phyloP scores from a whole-genome alignment of 2,888 invertebrate genomes.

The Bursaphelenchus okinawaensis region DNA sequence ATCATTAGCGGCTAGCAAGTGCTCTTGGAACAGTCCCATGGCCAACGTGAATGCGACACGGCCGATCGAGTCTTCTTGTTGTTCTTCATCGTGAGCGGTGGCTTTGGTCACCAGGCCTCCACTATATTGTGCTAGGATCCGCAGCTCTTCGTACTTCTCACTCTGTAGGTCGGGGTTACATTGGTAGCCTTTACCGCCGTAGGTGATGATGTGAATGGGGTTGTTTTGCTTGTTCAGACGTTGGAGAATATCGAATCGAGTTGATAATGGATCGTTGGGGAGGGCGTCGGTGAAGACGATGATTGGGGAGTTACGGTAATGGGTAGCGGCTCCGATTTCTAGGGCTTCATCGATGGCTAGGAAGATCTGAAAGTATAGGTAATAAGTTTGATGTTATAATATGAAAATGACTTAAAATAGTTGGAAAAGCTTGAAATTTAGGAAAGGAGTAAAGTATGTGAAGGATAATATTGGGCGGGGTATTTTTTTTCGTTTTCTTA shows the following conservation, averaged over 20 bases:
- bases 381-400: too few relatives aligned
- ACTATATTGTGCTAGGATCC: slow-evolving; percentile 23
- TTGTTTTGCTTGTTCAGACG: background rate
- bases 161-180: slow-evolving; percentile 29
- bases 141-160: slow-evolving; percentile 17
- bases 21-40: background rate
- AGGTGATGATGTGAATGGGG: background rate
- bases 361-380: background rate
- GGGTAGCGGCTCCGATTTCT: background rate
- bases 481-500: too few relatives aligned
- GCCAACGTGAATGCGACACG: background rate
- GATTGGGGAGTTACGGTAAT: slow-evolving; percentile 34
- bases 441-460: too few relatives aligned
- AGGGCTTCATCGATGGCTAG: background rate
- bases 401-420: too few relatives aligned
- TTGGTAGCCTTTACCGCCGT: background rate
- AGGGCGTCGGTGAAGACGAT: slow-evolving; percentile 39
- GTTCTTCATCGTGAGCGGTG: background rate
- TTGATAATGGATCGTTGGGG: slow-evolving; percentile 26
- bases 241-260: background rate
- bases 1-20: slow-evolving; percentile 29
- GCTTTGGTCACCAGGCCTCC: slow-evolving; percentile 19
- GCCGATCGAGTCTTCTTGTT: background rate
- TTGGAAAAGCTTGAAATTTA: too few relatives aligned
- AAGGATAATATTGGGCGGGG: too few relatives aligned